Evolutionary conservation across 1,140 invertebrate species (phyloP), one percentile per base, ranked within the genome.

Genomic region (Gryon sp.): DNA sequence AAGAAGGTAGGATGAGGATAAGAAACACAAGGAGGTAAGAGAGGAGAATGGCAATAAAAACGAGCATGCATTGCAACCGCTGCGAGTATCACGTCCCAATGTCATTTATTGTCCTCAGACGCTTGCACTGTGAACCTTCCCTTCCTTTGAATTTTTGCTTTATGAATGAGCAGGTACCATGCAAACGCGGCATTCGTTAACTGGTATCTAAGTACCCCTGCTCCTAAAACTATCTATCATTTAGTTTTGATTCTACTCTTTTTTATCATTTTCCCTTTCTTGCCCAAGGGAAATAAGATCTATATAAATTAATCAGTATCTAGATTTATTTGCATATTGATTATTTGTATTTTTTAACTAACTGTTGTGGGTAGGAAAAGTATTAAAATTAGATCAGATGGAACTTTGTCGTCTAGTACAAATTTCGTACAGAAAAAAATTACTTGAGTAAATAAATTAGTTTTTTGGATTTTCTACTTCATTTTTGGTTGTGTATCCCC

Each of bases 91-190:
- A 80, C 78, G 78, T 76, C 80, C 75, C 83, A 82, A 84, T 83
- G 82, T 85, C 84, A 84, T 86, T 85, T 85, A 83, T 86, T 85
- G 83, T 84, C 80, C 83, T 57, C 62, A n/a, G 30, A 55, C 68
- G 76, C 66, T 46, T 43, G 20, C 55, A 9, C 15, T 15, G n/a
- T n/a, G n/a, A n/a, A n/a, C n/a, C n/a, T n/a, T 4, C 28, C n/a
- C 4, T 4, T 32, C 9, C 4, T n/a, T 7, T 32, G n/a, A 7
- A 9, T n/a, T 62, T 28, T 62, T 40, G 52, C 46, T 76, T 80
- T 82, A 85, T 85, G 82, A 85, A 87, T 86, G 80, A 84, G 70
- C 79, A 38, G 57, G 59, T 81, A 81, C 82, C 80, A 84, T 81
- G 83, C 84, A 70, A 84, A 76, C 70, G 60, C 65, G 68, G 76